Conservation (phyloP, 2,888 invertebrate species). For the Meliscaeva auricollis region DNA sequence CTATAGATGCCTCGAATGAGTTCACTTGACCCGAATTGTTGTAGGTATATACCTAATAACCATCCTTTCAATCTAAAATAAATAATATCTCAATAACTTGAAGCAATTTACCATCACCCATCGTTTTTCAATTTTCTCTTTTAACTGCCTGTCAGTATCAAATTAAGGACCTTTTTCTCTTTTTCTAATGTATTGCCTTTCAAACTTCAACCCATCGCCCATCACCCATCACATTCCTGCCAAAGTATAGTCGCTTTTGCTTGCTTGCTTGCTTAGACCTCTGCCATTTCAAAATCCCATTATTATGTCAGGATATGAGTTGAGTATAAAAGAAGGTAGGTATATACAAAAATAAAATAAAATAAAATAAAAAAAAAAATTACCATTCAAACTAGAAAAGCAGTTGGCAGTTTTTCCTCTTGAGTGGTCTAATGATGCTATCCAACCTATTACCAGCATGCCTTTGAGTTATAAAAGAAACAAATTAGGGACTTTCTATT, state of each 20-base stretch:
- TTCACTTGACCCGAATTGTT: not conserved
- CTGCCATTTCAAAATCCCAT: constrained; percentile 19
- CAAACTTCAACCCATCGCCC: constrained; percentile 1
- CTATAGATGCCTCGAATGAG: not conserved
- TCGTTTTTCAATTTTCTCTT: constrained; percentile 36
- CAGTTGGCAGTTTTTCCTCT: constrained; percentile 29
- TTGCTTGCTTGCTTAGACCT: not conserved
- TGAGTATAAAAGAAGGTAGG: not conserved
- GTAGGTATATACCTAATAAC: no score
- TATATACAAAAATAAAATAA: not conserved
- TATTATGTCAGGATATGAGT: constrained; percentile 15
- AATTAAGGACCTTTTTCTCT: constrained; percentile 26
- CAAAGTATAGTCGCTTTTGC: not conserved
- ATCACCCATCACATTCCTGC: not conserved
- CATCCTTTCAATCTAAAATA: constrained; percentile 19
- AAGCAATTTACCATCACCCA: constrained; percentile 12
- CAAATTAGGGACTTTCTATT: constrained; percentile 69
- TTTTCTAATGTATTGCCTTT: constrained; percentile 30
- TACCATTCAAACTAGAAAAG: constrained; percentile 51
- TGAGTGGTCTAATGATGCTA: constrained; percentile 46
- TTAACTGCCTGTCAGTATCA: constrained; percentile 30
- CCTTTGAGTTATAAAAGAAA: constrained; percentile 64
- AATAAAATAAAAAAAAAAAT: not conserved
- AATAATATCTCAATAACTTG: constrained; percentile 32
- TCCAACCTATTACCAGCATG: constrained; percentile 45